Conservation (phyloP, 30 jellyfish, hydroid and myxozoan species). For the Morbakka virulenta region DNA sequence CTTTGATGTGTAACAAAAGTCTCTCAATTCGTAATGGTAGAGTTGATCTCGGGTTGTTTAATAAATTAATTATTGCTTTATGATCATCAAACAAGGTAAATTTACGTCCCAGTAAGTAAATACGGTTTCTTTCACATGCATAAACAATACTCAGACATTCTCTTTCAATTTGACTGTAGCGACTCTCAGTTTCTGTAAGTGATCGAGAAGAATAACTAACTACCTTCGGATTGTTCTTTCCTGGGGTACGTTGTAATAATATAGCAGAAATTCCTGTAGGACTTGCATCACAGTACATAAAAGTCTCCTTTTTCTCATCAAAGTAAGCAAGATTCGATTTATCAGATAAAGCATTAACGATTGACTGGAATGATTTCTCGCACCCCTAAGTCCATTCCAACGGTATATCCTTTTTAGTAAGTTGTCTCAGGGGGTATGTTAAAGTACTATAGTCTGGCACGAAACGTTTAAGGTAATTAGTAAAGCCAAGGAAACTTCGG, state of each 20-base stretch:
- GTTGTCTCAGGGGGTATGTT: slow-evolving; percentile 3
- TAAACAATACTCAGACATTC: too few relatives aligned
- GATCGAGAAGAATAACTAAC: too few relatives aligned
- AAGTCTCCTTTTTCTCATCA: slow-evolving; percentile 21
- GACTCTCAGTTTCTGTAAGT: too few relatives aligned
- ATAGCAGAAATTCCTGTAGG: slow-evolving; percentile 50
- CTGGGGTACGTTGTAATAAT: slow-evolving; percentile 15
- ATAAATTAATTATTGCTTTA: not conserved
- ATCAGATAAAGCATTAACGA: not conserved
- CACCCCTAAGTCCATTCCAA: not conserved
- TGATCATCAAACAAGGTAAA: too few relatives aligned
- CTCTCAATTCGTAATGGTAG: slow-evolving; percentile 3
- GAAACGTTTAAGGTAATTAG: slow-evolving; percentile 3
- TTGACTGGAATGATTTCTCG: not conserved
- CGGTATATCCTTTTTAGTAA: not conserved
- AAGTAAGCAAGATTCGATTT: slow-evolving; percentile 17
- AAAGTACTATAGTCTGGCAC: slow-evolving; percentile 1
- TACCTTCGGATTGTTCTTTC: slow-evolving; percentile 7
- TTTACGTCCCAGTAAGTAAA: not conserved
- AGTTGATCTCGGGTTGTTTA: slow-evolving; percentile 14
- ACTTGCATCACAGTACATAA: slow-evolving; percentile 26
- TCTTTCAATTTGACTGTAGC: too few relatives aligned
- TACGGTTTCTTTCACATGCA: too few relatives aligned
- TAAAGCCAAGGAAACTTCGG: slow-evolving; percentile 29
- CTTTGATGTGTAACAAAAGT: slow-evolving; percentile 4